Conservation (phyloP, 2,888 invertebrate genomes). For the Auanema sp. region DNA sequence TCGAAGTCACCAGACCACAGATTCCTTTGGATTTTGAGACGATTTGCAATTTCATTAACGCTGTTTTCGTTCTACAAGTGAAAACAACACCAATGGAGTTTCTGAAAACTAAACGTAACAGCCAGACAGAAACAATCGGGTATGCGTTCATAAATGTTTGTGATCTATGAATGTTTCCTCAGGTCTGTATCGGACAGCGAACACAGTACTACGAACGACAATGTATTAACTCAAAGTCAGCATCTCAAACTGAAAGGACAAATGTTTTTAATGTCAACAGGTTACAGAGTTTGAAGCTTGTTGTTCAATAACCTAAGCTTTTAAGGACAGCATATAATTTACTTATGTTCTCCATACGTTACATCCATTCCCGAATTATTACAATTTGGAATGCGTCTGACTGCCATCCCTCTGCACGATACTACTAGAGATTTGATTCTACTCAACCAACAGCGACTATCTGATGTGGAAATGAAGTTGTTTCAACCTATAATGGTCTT, state of each 20-base stretch:
- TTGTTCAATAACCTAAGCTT: slow-evolving; percentile 1
- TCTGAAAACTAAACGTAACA: slow-evolving; percentile 27
- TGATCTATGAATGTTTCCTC: too few species aligned
- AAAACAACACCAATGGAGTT: slow-evolving; percentile 48
- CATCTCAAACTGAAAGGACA: slow-evolving; percentile 54
- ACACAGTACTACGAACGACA: slow-evolving; percentile 9
- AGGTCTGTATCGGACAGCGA: not conserved
- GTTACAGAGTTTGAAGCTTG: not conserved
- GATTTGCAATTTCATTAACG: slow-evolving; percentile 58
- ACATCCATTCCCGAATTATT: slow-evolving; percentile 41
- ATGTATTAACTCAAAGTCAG: slow-evolving; percentile 25
- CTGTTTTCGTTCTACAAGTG: slow-evolving; percentile 54
- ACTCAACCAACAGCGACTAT: slow-evolving; percentile 54
- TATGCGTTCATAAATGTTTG: too few species aligned
- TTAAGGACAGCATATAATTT: slow-evolving; percentile 41
- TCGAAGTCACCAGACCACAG: slow-evolving; percentile 60
- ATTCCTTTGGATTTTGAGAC: slow-evolving; percentile 63
- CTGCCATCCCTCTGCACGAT: slow-evolving; percentile 57
- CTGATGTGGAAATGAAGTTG: slow-evolving; percentile 55
- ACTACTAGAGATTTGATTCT: slow-evolving; percentile 58
- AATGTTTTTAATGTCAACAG: slow-evolving; percentile 49
- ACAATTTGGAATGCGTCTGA: slow-evolving; percentile 47
- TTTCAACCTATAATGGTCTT: not conserved
- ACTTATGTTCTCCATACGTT: slow-evolving; percentile 56
- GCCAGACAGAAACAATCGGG: slow-evolving; percentile 4